These are phyloP conservation scores for Serripes groenlandicus DNA, from an alignment of 2,888 invertebrate genomes.

Conservation along the genomic window DNA sequence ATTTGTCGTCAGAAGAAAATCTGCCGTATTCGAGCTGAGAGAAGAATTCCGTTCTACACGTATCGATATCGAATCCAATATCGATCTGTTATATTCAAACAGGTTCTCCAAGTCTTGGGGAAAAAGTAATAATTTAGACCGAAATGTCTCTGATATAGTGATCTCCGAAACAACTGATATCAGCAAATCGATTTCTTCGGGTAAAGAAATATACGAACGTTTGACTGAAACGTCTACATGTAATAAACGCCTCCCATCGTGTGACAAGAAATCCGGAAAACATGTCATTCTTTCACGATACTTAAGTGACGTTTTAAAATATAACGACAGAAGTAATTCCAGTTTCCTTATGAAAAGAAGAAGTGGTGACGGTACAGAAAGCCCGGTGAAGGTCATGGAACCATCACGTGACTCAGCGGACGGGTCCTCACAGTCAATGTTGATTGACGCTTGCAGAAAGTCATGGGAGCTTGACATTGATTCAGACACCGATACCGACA, in stretches of 20 bases:
- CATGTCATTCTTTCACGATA: neutral
- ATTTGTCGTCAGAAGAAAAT: conserved; percentile 31
- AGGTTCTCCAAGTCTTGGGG: neutral
- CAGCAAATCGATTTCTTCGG: neutral
- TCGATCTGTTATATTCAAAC: neutral
- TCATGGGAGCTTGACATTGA: conserved; percentile 32
- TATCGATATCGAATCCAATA: neutral
- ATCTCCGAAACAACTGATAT: neutral
- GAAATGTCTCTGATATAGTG: neutral
- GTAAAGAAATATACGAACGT: no score
- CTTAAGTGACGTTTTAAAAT: conserved; percentile 4
- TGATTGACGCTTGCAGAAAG: conserved; percentile 22
- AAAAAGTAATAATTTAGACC: neutral
- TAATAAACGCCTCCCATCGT: neutral
- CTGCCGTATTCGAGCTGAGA: neutral
- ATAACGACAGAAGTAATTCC: neutral
- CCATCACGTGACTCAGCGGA: neutral
- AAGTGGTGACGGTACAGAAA: neutral
- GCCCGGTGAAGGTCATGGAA: neutral
- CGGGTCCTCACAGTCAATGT: neutral
- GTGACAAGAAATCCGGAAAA: neutral
- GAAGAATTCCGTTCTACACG: neutral
- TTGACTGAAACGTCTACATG: no score
- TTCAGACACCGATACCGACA: conserved; percentile 30
- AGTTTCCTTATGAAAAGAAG: neutral